phyloP scores from a whole-genome alignment of 2,113 vertebrate genomes.

The Setophaga coronata region DNA sequence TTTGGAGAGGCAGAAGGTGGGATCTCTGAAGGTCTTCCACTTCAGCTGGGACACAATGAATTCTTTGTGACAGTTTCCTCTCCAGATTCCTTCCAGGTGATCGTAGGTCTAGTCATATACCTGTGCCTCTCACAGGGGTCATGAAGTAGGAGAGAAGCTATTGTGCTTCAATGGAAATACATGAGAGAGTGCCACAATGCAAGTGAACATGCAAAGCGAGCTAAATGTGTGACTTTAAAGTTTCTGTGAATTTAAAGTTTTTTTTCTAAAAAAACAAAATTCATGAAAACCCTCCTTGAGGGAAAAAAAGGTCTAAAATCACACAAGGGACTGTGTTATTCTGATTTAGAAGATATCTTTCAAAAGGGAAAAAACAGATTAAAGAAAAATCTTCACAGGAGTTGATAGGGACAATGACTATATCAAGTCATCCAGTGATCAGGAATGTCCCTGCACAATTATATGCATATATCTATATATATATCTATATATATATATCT shows the following conservation, averaged over 20 bases:
- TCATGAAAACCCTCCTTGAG: rapidly evolving
- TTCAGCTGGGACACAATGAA: background rate
- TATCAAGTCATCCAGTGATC: background rate
- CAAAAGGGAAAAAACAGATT: background rate
- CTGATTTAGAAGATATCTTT: background rate
- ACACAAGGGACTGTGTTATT: background rate
- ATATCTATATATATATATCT: too few species aligned
- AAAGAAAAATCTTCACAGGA: background rate
- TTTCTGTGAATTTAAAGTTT: background rate
- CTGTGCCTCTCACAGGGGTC: background rate
- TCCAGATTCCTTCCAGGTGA: background rate
- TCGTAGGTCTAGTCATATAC: background rate
- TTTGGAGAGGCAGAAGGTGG: background rate
- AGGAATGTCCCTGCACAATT: background rate
- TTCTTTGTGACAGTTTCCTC: background rate
- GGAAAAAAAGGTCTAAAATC: background rate
- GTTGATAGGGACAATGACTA: background rate
- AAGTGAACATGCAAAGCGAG: background rate
- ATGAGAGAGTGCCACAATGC: background rate
- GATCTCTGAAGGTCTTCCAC: background rate
- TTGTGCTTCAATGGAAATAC: background rate
- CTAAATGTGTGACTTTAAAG: background rate
- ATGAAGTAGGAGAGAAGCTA: background rate
- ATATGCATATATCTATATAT: background rate
- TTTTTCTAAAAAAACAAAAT: background rate